A percentile compares a stretch with the other conserved stretches of the same genome.
Evolutionary conservation across 2,797 vertebrate species (phyloP).

Genomic region (Valencia hispanica): DNA sequence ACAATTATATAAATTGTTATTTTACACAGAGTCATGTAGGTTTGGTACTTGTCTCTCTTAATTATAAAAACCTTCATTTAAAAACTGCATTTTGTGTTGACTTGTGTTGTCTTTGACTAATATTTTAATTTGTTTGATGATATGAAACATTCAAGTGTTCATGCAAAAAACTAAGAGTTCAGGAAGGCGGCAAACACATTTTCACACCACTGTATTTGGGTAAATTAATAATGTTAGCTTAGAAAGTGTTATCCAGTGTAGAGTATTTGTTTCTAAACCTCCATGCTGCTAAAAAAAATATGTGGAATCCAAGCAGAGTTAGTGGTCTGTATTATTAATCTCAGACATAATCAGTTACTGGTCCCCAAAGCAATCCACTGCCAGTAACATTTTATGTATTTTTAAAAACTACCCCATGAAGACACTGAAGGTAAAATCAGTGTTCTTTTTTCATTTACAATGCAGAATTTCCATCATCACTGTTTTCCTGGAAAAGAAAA

Average conservation of each 20-base stretch:
- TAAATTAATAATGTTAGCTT: too few relatives aligned
- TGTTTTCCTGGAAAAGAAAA: conserved; percentile 6
- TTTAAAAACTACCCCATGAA: neutral
- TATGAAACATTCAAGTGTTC: too few relatives aligned
- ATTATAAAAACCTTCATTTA: too few relatives aligned
- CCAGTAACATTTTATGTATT: neutral
- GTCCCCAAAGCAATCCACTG: neutral
- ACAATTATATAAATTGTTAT: too few relatives aligned
- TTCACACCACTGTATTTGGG: too few relatives aligned
- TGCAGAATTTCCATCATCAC: neutral
- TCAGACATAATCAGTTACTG: neutral
- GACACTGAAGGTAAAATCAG: neutral
- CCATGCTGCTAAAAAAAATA: neutral
- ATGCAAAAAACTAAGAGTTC: too few relatives aligned
- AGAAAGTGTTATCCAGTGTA: neutral
- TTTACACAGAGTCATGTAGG: too few relatives aligned
- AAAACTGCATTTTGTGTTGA: too few relatives aligned
- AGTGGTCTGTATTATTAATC: neutral
- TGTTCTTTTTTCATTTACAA: neutral
- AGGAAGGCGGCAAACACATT: too few relatives aligned
- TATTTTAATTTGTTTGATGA: too few relatives aligned
- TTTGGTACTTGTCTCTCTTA: too few relatives aligned
- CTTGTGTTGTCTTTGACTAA: too few relatives aligned
- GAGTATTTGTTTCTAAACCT: neutral
- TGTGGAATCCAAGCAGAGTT: neutral